Evolutionary conservation across 2,113 vertebrate genomes (phyloP), one percentile per base, ranked within the genome.

Genomic region (Caloenas nicobarica): DNA sequence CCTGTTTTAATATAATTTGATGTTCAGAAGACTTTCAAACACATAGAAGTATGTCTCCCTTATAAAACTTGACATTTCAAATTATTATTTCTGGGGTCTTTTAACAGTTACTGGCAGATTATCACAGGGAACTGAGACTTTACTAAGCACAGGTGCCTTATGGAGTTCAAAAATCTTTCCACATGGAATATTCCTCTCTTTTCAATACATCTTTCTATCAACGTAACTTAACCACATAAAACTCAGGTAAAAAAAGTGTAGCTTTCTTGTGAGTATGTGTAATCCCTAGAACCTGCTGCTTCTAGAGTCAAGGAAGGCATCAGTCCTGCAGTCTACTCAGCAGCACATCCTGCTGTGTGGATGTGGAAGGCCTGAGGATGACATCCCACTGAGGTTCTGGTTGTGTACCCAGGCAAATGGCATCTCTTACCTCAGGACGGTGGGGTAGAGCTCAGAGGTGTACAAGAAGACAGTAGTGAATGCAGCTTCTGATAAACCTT

Each of bases 361-460:
- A 10, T 53, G 71, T 18, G 0, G 5, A 70, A 54, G 77, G 29
- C 17, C 50, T 16, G 29, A 70, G 38, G 57, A 48, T 1, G 7
- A 44, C 34, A 28, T 19, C 33, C 11, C 62, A 21, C 34, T 0
- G 1, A 61, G 57, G 57, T 11, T 46, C 29, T 44, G 71, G 44
- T 6, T 18, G 10, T 70, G 58, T 54, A 8, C 40, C n/a, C 21
- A 4, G 62, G 29, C 7, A 10, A 28, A 62, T 16, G 28, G 8
- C n/a, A 7, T 36, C 60, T 71, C 97, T 94, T 97, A 99, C 99
- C 99, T 99, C 66, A 99, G 88, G 16, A 99, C 97, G 1, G 99
- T 99, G 14, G 99, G 99, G 80, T 98, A 99, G 58, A 99, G 96
- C 94, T 99, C 99, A 3, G 98, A 98, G 48, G 98, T 98, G 93